Evolutionary conservation across 23 tunicate species (phyloP), one percentile per base, ranked within the genome.

Genomic region (Corella eumyota): DNA sequence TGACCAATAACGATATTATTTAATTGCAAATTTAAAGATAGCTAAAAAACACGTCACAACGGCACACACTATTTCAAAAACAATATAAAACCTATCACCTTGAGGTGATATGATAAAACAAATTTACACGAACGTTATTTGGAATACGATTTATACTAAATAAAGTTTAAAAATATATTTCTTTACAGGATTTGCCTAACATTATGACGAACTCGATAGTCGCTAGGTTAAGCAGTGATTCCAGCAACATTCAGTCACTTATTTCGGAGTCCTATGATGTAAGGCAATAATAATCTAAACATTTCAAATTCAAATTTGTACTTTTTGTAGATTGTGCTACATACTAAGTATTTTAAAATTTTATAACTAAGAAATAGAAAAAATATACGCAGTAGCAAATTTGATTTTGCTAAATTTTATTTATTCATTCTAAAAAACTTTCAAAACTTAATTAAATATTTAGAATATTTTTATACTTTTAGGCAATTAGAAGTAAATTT

Each of bases 181-280:
- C 32, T 15, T 31, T 32, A 2, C 44, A 76, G 83, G 64, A 34
- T 45, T 58, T 67, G 7, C 40, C 45, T 9, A 33, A 29, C 9
- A 31, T 59, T 3, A 50, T 72, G 25, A 61, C 78, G 9, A 40
- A 40, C 52, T 64, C 83, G 2, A 23, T 20, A 2, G 79, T 85
- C 24, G 71, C 54, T 3, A 25, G 4, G 13, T 48, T 76, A 29
- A 24, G 29, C 24, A 45, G 19, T 24, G 79, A 76, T 30, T 85
- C 95, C 33, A 64, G 69, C 45, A 85, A 85, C 74, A 70, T 85
- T 32, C 30, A 69, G 5, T 11, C 70, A 7, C 38, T 85, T 37
- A 85, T 85, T 32, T 22, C 71, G 19, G n/a, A 0, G 17, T 35
- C 95, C 13, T 85, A 85, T 61, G 60, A 77, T 50, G 95, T 85